phyloP scores from a whole-genome alignment of 2,113 vertebrate species.

The Aegithalos caudatus region DNA sequence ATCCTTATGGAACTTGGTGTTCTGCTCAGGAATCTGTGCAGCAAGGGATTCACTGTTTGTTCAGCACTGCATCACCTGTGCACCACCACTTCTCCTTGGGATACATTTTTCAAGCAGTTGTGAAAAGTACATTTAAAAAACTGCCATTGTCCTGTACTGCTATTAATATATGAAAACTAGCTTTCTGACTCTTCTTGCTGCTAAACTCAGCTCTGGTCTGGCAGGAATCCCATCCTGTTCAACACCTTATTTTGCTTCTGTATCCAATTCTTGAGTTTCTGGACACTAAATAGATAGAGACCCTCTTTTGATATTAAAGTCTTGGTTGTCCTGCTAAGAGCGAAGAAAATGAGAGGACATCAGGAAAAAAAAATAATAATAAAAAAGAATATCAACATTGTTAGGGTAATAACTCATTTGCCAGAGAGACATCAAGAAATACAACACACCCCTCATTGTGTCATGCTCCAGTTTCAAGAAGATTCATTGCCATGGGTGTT shows the following conservation, averaged over 20 bases:
- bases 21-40: not conserved
- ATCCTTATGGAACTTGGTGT: not conserved
- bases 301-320: not conserved
- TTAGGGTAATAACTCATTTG: not conserved
- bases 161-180: not conserved
- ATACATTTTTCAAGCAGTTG: not conserved
- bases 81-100: not conserved
- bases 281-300: not conserved
- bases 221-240: not conserved
- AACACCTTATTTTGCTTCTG: not conserved
- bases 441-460: not conserved
- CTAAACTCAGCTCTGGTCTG: not conserved
- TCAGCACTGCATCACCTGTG: not conserved
- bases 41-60: not conserved
- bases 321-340: not conserved
- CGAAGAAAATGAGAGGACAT: not conserved
- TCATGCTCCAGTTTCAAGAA: not conserved
- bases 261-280: not conserved
- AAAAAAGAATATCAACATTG: not conserved
- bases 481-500: not conserved
- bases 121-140: not conserved
- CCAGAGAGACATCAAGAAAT: not conserved
- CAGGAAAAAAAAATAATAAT: not conserved
- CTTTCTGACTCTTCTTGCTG: not conserved
- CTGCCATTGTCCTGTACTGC: not conserved